A percentile compares a stretch with the other conserved stretches of the same genome.
Conservation (phyloP, 2,113 vertebrate genomes). For the Apodemus speciosus region DNA sequence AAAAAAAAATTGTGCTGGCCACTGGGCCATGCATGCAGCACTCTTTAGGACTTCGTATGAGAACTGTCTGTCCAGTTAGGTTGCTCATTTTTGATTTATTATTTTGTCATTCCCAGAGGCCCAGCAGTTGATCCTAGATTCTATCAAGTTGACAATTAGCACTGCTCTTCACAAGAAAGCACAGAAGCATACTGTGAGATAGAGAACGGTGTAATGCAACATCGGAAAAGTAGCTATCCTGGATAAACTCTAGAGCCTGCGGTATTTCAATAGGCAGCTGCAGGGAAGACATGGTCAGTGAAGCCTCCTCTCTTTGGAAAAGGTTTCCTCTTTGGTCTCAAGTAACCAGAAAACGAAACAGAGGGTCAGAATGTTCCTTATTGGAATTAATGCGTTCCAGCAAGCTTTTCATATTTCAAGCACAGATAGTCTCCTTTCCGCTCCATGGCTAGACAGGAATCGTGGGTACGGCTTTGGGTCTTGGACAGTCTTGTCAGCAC, state of each 20-base stretch:
- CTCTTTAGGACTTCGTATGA: background rate
- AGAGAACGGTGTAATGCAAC: background rate
- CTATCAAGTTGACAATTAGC: background rate
- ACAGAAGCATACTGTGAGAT: conserved; percentile 18
- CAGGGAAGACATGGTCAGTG: background rate
- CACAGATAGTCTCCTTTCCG: background rate
- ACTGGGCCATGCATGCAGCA: background rate
- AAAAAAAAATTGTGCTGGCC: background rate
- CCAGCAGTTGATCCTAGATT: background rate
- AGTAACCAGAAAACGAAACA: conserved; percentile 1
- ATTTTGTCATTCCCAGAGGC: background rate
- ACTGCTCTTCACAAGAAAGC: background rate
- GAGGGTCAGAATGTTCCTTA: background rate
- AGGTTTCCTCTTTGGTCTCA: background rate
- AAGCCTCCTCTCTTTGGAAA: background rate
- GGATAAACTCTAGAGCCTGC: background rate
- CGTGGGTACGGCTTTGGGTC: background rate
- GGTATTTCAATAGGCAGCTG: background rate
- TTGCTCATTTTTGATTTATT: background rate
- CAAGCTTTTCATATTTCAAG: conserved; percentile 1
- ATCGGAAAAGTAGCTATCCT: conserved; percentile 20
- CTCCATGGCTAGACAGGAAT: background rate
- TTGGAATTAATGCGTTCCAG: background rate
- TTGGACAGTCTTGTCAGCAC: background rate
- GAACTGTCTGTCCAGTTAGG: background rate